These are phyloP conservation scores for Carpatolechia fugitivella DNA, from an alignment of 2,888 invertebrate genomes.

Conservation along the genomic window DNA sequence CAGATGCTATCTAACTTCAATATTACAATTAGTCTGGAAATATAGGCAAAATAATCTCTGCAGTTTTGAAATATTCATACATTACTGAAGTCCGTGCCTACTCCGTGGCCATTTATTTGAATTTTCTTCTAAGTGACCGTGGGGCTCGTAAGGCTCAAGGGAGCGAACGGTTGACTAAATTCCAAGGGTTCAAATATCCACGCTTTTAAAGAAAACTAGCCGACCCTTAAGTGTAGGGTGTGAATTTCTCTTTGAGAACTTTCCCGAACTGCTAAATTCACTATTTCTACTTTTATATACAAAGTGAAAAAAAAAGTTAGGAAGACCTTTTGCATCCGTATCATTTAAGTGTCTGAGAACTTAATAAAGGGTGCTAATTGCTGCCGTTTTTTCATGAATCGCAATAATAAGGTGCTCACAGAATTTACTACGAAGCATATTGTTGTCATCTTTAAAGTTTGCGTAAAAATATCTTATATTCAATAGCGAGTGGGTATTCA, in stretches of 20 bases:
- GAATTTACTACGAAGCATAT: slow-evolving; percentile 45
- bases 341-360: background rate
- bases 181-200: slow-evolving; percentile 64
- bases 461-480: background rate
- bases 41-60: background rate
- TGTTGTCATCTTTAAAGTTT: slow-evolving; percentile 23
- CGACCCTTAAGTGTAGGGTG: slow-evolving; percentile 63
- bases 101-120: slow-evolving; percentile 48
- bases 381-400: background rate
- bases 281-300: slow-evolving; percentile 10
- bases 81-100: background rate
- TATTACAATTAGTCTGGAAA: background rate
- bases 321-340: background rate
- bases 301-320: background rate
- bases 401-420: slow-evolving; percentile 30
- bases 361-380: background rate
- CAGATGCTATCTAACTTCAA: background rate
- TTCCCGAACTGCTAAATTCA: slow-evolving; percentile 27
- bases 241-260: slow-evolving; percentile 60
- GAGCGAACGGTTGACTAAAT: slow-evolving; percentile 69
- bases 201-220: slow-evolving; percentile 68
- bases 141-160: slow-evolving; percentile 52
- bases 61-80: background rate
- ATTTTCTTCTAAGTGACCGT: slow-evolving; percentile 61
- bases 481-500: slow-evolving; percentile 39